These are phyloP conservation scores for Tretioscincus oriximinensis DNA, from an alignment of 2,113 vertebrate genomes.

Conservation along the genomic window DNA sequence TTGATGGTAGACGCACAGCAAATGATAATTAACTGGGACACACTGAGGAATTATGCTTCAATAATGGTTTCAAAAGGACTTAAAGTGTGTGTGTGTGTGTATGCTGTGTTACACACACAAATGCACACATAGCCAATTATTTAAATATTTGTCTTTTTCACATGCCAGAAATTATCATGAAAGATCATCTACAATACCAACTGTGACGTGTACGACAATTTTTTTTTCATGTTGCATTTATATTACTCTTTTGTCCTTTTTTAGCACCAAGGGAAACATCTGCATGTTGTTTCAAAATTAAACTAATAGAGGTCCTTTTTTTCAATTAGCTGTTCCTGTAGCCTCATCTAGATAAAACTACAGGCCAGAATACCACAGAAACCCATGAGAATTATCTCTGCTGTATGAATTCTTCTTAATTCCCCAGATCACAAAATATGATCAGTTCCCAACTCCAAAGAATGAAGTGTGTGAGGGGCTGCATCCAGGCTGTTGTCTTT, in stretches of 20 bases:
- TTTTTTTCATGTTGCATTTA: slow-evolving; percentile 77
- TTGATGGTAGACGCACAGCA: slow-evolving; percentile 89
- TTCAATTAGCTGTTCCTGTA: slow-evolving; percentile 66
- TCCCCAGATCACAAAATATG: slow-evolving; percentile 62
- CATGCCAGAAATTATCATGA: slow-evolving; percentile 82
- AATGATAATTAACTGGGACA: slow-evolving; percentile 91
- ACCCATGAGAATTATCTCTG: slow-evolving; percentile 77
- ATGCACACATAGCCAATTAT: slow-evolving; percentile 77
- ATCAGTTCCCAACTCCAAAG: slow-evolving; percentile 56
- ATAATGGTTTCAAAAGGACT: slow-evolving; percentile 78
- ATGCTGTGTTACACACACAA: slow-evolving; percentile 62
- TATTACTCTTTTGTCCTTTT: slow-evolving; percentile 56
- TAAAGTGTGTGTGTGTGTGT: slow-evolving; percentile 65
- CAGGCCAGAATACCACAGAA: slow-evolving; percentile 65
- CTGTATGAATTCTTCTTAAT: slow-evolving; percentile 74
- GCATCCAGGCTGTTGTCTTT: too few species aligned
- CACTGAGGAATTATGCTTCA: slow-evolving; percentile 76
- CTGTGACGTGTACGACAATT: slow-evolving; percentile 86
- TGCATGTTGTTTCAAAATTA: slow-evolving; percentile 66
- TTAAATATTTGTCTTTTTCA: slow-evolving; percentile 47
- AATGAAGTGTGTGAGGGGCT: slow-evolving; percentile 46
- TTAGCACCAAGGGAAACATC: slow-evolving; percentile 58
- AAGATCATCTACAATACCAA: slow-evolving; percentile 86
- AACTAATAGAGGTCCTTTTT: slow-evolving; percentile 69
- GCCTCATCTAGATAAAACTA: slow-evolving; percentile 70